Percentiles rank a stretch among this genome's conserved stretches.
Conservation (phyloP, 64 coral and sea anemone species). For the Montipora cactus region DNA sequence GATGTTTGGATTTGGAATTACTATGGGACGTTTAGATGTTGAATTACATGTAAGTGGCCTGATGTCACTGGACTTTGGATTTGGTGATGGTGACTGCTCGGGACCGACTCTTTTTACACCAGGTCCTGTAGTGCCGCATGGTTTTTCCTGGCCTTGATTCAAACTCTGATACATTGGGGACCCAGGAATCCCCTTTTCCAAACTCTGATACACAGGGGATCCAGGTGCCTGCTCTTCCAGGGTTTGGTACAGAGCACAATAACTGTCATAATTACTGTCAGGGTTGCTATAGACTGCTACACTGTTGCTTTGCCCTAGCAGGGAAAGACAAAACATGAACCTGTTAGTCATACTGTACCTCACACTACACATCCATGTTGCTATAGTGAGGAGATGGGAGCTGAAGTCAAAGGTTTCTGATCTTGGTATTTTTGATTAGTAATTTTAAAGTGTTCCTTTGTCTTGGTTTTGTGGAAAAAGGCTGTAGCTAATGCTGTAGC, state of each 20-base stretch:
- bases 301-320: neutral
- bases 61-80: neutral
- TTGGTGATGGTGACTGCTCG: neutral
- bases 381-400: no score
- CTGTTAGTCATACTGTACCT: no score
- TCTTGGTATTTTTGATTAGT: no score
- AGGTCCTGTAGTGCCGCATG: no score
- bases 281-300: neutral
- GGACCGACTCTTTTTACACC: neutral
- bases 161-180: neutral
- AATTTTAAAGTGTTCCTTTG: no score
- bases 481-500: no score
- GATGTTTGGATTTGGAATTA: neutral
- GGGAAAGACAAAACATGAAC: neutral
- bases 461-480: no score
- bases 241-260: constrained; percentile 10
- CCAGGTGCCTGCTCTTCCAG: constrained; percentile 1
- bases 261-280: constrained; percentile 14
- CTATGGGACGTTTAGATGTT: neutral
- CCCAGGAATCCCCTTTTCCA: constrained; percentile 2
- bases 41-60: neutral
- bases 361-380: no score
- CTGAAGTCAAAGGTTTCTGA: no score
- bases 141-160: neutral
- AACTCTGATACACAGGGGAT: neutral